These are phyloP conservation scores for Podarcis siculus DNA, from an alignment of 2,797 vertebrate species.

Conservation along the genomic window DNA sequence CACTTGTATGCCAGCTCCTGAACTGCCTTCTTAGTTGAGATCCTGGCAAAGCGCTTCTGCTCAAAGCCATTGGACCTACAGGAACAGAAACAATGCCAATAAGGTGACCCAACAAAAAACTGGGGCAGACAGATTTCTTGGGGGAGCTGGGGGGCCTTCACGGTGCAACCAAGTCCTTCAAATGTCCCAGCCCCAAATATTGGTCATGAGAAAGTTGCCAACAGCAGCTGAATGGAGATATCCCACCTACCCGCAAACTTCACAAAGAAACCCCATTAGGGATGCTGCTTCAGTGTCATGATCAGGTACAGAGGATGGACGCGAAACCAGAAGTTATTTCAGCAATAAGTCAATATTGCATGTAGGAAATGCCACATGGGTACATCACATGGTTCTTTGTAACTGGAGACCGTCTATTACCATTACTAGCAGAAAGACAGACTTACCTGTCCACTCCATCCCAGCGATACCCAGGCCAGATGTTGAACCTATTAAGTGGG, in stretches of 20 bases:
- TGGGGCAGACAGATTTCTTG: rapidly evolving
- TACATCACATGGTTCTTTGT: no score
- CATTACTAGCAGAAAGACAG: rapidly evolving
- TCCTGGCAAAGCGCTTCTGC: slow-evolving; percentile 88
- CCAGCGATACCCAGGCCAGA: slow-evolving; percentile 96
- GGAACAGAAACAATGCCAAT: neutral
- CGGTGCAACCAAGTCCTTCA: rapidly evolving
- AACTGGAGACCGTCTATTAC: no score
- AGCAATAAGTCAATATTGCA: neutral
- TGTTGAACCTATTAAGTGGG: slow-evolving; percentile 93
- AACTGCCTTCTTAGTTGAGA: slow-evolving; percentile 89
- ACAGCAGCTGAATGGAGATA: no score
- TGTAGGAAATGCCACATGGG: no score
- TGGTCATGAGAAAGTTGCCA: neutral
- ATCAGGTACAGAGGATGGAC: no score
- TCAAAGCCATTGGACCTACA: slow-evolving; percentile 96
- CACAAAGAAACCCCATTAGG: neutral
- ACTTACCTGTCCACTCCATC: slow-evolving; percentile 94
- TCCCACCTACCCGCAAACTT: neutral
- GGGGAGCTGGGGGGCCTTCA: rapidly evolving
- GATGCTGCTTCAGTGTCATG: neutral
- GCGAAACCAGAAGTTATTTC: neutral
- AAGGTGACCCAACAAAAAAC: neutral
- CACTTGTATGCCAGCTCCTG: slow-evolving; percentile 96
- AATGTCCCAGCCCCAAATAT: neutral